Conservation (phyloP, 2,888 invertebrate species). For the Rosalia funebris region DNA sequence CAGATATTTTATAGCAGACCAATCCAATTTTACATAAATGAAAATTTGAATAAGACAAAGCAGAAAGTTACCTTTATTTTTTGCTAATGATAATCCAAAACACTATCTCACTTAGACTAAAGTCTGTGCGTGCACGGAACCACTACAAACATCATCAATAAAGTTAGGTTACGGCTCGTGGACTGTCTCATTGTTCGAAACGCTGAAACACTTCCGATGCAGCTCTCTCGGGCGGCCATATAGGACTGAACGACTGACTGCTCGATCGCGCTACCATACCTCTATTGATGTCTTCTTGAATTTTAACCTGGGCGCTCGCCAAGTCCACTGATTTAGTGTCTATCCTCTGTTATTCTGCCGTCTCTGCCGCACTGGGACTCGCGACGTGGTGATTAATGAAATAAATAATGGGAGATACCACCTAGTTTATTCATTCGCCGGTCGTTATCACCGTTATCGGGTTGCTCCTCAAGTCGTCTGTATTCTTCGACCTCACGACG, state of each 20-base stretch:
- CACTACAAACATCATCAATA: conserved; percentile 3
- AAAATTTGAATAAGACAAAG: no score
- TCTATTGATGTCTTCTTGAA: conserved; percentile 32
- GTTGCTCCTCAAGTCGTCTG: background rate
- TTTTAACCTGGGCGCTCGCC: conserved; percentile 32
- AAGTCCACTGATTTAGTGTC: conserved; percentile 20
- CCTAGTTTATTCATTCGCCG: background rate
- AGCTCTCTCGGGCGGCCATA: conserved; percentile 1
- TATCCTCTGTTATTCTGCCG: background rate
- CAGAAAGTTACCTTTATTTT: conserved; percentile 15
- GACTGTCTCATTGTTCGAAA: conserved; percentile 8
- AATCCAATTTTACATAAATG: no score
- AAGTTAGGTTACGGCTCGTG: conserved; percentile 12
- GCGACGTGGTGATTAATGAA: background rate
- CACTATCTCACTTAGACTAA: background rate
- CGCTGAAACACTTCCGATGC: conserved; percentile 10
- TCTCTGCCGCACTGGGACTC: background rate
- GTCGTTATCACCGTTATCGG: background rate
- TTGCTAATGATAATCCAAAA: conserved; percentile 22
- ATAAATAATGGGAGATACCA: background rate
- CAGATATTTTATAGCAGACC: no score
- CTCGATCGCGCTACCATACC: conserved; percentile 9
- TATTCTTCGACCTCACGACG: background rate
- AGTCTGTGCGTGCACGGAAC: no score
- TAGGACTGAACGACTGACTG: conserved; percentile 15